These are phyloP conservation scores for Miltochrista miniata DNA, from an alignment of 2,888 invertebrate genomes.

Conservation along the genomic window DNA sequence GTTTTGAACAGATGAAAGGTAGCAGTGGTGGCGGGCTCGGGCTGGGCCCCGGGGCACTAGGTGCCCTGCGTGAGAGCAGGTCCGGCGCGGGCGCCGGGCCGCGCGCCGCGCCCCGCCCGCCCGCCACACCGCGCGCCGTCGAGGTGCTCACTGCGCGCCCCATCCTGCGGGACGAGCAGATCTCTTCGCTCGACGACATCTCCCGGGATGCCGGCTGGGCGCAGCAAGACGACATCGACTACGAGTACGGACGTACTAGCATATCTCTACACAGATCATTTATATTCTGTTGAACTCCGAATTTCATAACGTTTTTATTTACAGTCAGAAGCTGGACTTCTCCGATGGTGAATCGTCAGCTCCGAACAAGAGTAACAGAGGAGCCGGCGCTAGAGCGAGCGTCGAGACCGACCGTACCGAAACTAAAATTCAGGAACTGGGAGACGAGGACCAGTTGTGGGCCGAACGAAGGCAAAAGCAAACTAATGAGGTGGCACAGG, in stretches of 20 bases:
- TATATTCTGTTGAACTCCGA: background rate
- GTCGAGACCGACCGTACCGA: conserved; percentile 68
- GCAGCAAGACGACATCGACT: conserved; percentile 96
- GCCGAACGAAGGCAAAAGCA: conserved; percentile 88
- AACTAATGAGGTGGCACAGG: conserved; percentile 88
- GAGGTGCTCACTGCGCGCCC: conserved; percentile 89
- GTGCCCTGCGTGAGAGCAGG: conserved; percentile 63
- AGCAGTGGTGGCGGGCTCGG: conserved; percentile 75
- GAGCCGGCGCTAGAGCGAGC: conserved; percentile 57
- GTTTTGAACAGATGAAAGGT: conserved; percentile 69
- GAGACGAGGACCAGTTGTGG: conserved; percentile 84
- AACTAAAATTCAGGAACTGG: conserved; percentile 64
- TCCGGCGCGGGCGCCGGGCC: conserved; percentile 38
- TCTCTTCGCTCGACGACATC: conserved; percentile 96
- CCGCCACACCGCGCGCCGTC: conserved; percentile 78
- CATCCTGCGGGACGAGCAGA: conserved; percentile 96
- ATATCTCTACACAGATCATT: background rate
- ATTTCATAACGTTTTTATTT: conserved; percentile 17
- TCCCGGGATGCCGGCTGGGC: conserved; percentile 96
- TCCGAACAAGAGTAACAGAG: conserved; percentile 60
- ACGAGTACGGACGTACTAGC: conserved; percentile 85
- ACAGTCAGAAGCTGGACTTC: conserved; percentile 94
- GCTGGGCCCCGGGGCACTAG: conserved; percentile 73
- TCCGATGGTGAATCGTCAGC: conserved; percentile 92
- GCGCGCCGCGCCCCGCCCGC: conserved; percentile 40